Evolutionary conservation across 2,888 invertebrate species (phyloP).

Genomic region (Dorcus hopei): DNA sequence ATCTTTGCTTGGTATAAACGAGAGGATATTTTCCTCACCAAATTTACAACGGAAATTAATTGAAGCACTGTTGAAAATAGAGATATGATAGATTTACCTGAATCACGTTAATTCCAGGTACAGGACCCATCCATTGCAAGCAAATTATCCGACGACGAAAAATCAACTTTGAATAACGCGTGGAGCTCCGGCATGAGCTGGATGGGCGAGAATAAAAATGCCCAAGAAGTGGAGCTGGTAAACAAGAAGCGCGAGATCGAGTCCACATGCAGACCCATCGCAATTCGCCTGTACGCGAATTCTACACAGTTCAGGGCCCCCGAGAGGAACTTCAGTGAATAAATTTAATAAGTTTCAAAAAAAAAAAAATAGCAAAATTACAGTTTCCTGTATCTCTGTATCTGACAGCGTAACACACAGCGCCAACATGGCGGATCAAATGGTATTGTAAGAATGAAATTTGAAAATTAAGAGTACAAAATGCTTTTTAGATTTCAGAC

Average conservation of each 20-base stretch:
- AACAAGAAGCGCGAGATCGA: slow-evolving; percentile 60
- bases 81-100: neutral
- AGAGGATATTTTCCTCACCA: too few relatives aligned
- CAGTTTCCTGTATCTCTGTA: too few relatives aligned
- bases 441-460: slow-evolving; percentile 11
- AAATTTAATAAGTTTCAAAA: too few relatives aligned
- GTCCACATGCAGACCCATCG: slow-evolving; percentile 55
- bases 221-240: slow-evolving; percentile 61
- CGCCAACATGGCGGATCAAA: slow-evolving; percentile 9
- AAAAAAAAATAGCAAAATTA: too few relatives aligned
- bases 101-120: slow-evolving; percentile 17
- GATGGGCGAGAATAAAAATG: slow-evolving; percentile 63
- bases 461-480: slow-evolving; percentile 37
- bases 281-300: slow-evolving; percentile 44
- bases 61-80: neutral
- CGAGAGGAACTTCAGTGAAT: slow-evolving; percentile 6
- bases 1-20: too few relatives aligned
- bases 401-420: neutral
- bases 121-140: slow-evolving; percentile 45
- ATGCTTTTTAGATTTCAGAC: slow-evolving; percentile 43
- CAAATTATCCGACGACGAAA: slow-evolving; percentile 55
- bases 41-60: neutral
- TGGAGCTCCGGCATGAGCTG: slow-evolving; percentile 62
- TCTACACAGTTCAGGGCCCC: slow-evolving; percentile 14
- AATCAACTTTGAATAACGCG: slow-evolving; percentile 44